Conservation (phyloP, 1,140 invertebrate genomes). For the Melanaphis sacchari region DNA sequence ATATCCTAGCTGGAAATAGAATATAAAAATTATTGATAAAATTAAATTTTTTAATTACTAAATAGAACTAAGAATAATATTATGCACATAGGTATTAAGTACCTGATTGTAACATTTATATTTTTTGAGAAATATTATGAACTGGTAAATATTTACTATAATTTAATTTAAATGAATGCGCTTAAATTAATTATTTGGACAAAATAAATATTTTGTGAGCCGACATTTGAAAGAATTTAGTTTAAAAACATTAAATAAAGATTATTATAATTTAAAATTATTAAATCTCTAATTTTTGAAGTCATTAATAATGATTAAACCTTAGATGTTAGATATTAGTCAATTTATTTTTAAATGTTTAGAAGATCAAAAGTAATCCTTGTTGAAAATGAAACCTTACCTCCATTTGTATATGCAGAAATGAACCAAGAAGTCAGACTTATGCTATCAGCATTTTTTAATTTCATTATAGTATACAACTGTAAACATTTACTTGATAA, state of each 20-base stretch:
- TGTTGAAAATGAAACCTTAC: conserved; percentile 65
- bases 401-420: conserved; percentile 72
- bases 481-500: conserved; percentile 75
- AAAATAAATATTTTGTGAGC: no score
- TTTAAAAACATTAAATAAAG: neutral
- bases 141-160: neutral
- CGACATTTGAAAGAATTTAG: neutral
- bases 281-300: neutral
- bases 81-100: neutral
- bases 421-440: conserved; percentile 75
- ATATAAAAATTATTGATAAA: conserved; percentile 48
- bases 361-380: neutral
- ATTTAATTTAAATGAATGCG: neutral
- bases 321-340: neutral
- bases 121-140: no score
- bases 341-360: neutral
- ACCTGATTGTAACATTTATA: neutral
- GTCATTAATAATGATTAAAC: neutral
- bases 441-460: conserved; percentile 71
- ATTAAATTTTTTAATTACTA: neutral
- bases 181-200: neutral
- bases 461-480: conserved; percentile 70
- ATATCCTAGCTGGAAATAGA: conserved; percentile 70
- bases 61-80: neutral
- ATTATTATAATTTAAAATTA: neutral